A percentile compares a stretch with the other conserved stretches of the same genome.
Conservation (phyloP, 2,113 vertebrate species). For the Cyprinodon brontotheroides region DNA sequence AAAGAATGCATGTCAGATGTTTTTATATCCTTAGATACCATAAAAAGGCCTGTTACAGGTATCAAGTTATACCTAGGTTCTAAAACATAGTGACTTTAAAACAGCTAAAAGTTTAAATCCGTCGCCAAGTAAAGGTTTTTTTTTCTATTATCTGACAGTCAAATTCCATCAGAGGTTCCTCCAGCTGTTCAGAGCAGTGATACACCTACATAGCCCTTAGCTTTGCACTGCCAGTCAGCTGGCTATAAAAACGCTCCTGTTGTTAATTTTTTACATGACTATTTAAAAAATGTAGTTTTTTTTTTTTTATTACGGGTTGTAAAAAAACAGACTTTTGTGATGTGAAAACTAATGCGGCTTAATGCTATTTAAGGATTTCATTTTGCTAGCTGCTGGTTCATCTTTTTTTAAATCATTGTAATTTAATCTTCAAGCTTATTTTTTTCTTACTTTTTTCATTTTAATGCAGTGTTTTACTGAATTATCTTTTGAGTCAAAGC, state of each 20-base stretch:
- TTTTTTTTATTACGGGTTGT: background rate
- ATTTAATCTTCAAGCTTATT: background rate
- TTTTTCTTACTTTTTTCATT: no score
- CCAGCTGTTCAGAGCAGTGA: background rate
- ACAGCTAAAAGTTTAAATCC: background rate
- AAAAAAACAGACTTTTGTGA: background rate
- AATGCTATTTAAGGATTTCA: background rate
- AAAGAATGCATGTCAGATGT: background rate
- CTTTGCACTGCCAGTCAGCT: background rate
- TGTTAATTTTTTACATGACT: no score
- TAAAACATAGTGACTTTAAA: background rate
- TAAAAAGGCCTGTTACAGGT: background rate
- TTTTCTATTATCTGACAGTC: background rate
- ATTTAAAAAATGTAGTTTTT: no score
- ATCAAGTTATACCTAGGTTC: background rate
- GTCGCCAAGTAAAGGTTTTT: background rate
- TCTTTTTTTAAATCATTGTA: background rate
- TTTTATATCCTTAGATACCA: background rate
- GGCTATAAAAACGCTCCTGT: no score
- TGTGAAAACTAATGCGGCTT: background rate
- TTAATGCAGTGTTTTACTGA: no score
- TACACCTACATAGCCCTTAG: background rate
- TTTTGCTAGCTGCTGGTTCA: background rate
- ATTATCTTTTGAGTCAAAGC: no score
- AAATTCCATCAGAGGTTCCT: background rate